Evolutionary conservation across 1,140 invertebrate species (phyloP), one percentile per base, ranked within the genome.

Genomic region (Aleiodes sp.): DNA sequence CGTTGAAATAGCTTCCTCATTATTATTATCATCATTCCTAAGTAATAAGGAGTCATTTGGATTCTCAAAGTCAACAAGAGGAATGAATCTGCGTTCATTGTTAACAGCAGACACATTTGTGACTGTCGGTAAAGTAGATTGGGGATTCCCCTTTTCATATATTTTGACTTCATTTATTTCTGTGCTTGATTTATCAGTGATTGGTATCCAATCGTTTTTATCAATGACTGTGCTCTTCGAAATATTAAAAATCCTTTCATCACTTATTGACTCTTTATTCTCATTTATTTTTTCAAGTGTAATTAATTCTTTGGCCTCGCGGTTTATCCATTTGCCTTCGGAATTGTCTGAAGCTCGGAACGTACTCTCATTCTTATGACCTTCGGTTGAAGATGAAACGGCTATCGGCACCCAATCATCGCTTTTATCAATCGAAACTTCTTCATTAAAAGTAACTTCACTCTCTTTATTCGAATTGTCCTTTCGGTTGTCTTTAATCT

Each of bases 1-100:
- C 1, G 16, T 37, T 19, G 46, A 26, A 24, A 24, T 56, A 8
- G 19, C 8, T 61, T 37, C 19, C 8, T 1, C 6, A 61, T 12
- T 14, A 46, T 59, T 26, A 39, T 9, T 28, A 24, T 71, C 65
- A 41, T n/a, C 52, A 43, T 76, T 43, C n/a, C n/a, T n/a, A 14
- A 12, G 1, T 10, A 16, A 3, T 12, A n/a, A n/a, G n/a, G 12
- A 43, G 7, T 16, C 39, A 43, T n/a, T n/a, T 6, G 39, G 56
- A 0, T 73, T 72, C n/a, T n/a, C n/a, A 3, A 79, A 73, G 9
- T 82, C 74, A 0, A 78, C 7, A 46, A 86, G 33, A 10, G 84
- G 84, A 56, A 86, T 86, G 26, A 81, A 86, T 64, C 82, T 86
- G 6, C 70, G 75, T 1, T 82, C 76, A 1, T 73, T n/a, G 1